Conservation (phyloP, 1,140 invertebrate genomes). For the Mercenaria mercenaria region DNA sequence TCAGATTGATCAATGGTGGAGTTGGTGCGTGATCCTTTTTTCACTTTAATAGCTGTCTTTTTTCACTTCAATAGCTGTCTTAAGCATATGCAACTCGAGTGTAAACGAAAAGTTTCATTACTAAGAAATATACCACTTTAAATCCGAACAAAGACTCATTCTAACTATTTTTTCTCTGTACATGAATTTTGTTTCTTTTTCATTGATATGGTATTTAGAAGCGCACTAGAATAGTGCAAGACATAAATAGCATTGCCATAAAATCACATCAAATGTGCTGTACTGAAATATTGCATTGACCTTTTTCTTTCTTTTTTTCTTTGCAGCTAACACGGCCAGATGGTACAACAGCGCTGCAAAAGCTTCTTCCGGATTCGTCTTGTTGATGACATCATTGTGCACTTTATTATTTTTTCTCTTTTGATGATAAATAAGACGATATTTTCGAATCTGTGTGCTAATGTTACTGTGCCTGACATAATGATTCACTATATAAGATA, state of each 20-base stretch:
- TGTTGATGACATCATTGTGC: constrained; percentile 27
- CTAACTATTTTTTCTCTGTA: neutral
- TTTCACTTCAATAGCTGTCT: too few relatives aligned
- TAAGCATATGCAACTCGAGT: neutral
- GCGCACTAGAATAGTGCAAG: too few relatives aligned
- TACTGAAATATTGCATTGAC: too few relatives aligned
- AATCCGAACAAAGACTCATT: neutral
- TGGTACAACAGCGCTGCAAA: constrained; percentile 34
- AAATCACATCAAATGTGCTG: too few relatives aligned
- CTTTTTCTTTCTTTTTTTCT: neutral
- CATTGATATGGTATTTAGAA: neutral
- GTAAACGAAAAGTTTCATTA: neutral
- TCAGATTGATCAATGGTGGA: constrained; percentile 13
- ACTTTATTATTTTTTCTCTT: neutral
- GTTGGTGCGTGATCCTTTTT: neutral
- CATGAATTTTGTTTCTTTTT: neutral
- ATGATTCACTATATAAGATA: neutral
- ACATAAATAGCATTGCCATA: too few relatives aligned
- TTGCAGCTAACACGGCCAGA: constrained; percentile 43
- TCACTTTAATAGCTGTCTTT: too few relatives aligned
- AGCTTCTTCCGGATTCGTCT: constrained; percentile 37
- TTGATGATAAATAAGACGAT: neutral
- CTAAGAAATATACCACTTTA: neutral
- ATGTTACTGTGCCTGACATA: too few relatives aligned
- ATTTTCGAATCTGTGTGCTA: neutral